Percentiles rank a stretch among this genome's conserved stretches.
Evolutionary conservation across 2,888 invertebrate species (phyloP).

Genomic region (Drosophila flavopinicola): DNA sequence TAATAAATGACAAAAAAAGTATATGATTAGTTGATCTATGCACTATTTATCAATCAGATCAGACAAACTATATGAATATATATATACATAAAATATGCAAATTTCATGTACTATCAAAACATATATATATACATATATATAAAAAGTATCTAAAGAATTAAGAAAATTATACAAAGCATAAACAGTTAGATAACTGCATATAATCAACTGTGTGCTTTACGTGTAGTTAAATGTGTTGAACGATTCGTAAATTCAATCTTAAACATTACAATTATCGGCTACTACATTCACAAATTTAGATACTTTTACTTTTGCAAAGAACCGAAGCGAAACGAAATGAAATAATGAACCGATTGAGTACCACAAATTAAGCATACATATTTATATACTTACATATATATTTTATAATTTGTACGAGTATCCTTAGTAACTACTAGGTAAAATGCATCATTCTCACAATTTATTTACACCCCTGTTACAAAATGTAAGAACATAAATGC

Average conservation of each 20-base stretch:
- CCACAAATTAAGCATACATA: slow-evolving; percentile 37
- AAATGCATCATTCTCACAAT: slow-evolving; percentile 75
- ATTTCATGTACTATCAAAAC: slow-evolving; percentile 48
- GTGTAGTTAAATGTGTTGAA: slow-evolving; percentile 60
- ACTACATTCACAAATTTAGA: slow-evolving; percentile 34
- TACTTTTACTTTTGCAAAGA: slow-evolving; percentile 41
- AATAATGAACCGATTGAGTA: slow-evolving; percentile 16
- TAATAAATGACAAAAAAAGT: slow-evolving; percentile 37
- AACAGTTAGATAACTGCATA: slow-evolving; percentile 34
- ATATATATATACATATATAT: slow-evolving; percentile 18
- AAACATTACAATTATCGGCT: slow-evolving; percentile 28
- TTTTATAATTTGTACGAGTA: slow-evolving; percentile 68
- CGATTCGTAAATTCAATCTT: slow-evolving; percentile 29
- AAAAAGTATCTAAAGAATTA: slow-evolving; percentile 54
- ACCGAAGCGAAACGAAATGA: slow-evolving; percentile 12
- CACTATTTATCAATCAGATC: slow-evolving; percentile 70
- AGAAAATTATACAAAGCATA: slow-evolving; percentile 59
- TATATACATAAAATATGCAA: slow-evolving; percentile 55
- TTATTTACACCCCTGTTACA: slow-evolving; percentile 78
- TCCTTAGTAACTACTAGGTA: slow-evolving; percentile 54
- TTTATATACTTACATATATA: slow-evolving; percentile 35
- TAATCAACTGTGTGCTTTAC: slow-evolving; percentile 44
- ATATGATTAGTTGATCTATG: slow-evolving; percentile 75
- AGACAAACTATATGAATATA: slow-evolving; percentile 59
- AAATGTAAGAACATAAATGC: slow-evolving; percentile 69